Evolutionary conservation across 1,140 invertebrate genomes (phyloP).

Genomic region (Lepidotrigona ventralis): DNA sequence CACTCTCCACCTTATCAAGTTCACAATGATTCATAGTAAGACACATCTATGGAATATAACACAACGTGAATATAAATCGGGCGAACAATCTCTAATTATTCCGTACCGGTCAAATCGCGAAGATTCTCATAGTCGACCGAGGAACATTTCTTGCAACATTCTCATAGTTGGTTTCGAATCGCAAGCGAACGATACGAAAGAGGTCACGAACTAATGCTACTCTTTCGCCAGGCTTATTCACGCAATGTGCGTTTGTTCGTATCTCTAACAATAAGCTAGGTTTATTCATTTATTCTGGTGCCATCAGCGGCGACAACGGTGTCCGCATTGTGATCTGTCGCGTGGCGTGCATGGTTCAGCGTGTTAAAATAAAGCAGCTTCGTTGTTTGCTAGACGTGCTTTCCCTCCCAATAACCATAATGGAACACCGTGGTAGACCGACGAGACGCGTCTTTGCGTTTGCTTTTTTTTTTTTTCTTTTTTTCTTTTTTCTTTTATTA

Average conservation of each 20-base stretch:
- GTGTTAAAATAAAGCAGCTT: constrained; percentile 36
- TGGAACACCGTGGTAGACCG: constrained; percentile 8
- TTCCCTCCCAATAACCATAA: constrained; percentile 34
- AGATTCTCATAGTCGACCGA: too few relatives aligned
- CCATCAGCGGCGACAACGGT: constrained; percentile 8
- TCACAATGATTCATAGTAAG: too few relatives aligned
- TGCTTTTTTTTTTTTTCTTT: not conserved
- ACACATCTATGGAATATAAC: too few relatives aligned
- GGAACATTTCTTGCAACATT: too few relatives aligned
- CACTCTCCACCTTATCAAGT: too few relatives aligned
- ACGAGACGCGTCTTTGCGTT: constrained; percentile 13
- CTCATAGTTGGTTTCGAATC: too few relatives aligned
- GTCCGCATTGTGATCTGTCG: constrained; percentile 10
- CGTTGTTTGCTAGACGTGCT: constrained; percentile 4
- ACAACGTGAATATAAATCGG: too few relatives aligned
- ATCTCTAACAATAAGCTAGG: too few relatives aligned
- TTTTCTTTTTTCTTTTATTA: not conserved
- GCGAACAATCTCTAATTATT: too few relatives aligned
- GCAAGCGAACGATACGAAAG: not conserved
- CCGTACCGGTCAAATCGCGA: too few relatives aligned
- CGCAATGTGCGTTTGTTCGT: not conserved
- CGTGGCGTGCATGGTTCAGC: constrained; percentile 1
- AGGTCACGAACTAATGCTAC: too few relatives aligned
- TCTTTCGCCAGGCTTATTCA: not conserved
- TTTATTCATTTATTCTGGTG: constrained; percentile 30